Evolutionary conservation across 1,140 invertebrate species (phyloP).

Genomic region (Penaeus indicus): DNA sequence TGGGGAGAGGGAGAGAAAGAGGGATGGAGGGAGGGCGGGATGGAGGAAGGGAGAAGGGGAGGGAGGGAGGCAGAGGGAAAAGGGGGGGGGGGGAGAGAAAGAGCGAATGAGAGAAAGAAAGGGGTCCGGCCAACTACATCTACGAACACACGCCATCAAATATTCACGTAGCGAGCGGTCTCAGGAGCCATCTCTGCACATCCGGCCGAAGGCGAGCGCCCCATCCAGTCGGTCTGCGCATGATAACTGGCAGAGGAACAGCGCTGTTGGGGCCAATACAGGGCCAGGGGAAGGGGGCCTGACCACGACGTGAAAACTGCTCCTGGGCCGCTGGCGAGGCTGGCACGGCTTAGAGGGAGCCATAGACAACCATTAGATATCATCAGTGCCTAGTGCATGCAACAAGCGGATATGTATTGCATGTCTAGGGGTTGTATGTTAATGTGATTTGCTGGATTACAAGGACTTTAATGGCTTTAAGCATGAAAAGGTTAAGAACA

Average conservation of each 20-base stretch:
- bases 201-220: slow-evolving; percentile 39
- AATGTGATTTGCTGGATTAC: slow-evolving; percentile 42
- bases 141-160: slow-evolving; percentile 55
- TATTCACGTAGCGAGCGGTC: slow-evolving; percentile 56
- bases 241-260: slow-evolving; percentile 50
- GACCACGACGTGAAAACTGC: slow-evolving; percentile 50
- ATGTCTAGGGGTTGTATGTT: slow-evolving; percentile 31
- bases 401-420: slow-evolving; percentile 9
- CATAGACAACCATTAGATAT: slow-evolving; percentile 37
- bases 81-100: not conserved
- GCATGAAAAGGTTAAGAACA: slow-evolving; percentile 25
- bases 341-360: slow-evolving; percentile 1
- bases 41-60: not conserved
- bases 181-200: slow-evolving; percentile 50
- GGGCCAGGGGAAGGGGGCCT: slow-evolving; percentile 20
- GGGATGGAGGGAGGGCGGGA: not conserved
- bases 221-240: slow-evolving; percentile 26
- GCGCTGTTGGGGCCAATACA: slow-evolving; percentile 49
- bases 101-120: not conserved
- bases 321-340: slow-evolving; percentile 5
- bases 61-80: not conserved
- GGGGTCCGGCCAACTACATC: slow-evolving; percentile 28
- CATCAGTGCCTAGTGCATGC: not conserved
- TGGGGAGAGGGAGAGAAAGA: not conserved
- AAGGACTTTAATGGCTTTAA: slow-evolving; percentile 25